These are phyloP conservation scores for Pachymerium ferrugineum DNA, from an alignment of 2,888 invertebrate genomes.

Conservation along the genomic window DNA sequence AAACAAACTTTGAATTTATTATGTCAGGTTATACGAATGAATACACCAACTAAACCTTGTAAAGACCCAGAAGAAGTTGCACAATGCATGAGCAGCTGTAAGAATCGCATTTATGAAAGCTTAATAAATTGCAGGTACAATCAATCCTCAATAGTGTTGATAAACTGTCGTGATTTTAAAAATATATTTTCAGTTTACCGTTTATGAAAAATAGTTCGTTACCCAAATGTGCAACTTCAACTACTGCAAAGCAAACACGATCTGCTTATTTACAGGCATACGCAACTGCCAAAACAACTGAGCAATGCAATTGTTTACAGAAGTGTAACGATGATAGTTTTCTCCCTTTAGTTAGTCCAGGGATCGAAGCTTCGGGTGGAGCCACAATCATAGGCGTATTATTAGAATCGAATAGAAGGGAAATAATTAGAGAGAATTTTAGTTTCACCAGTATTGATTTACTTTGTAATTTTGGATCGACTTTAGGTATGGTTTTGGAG, in stretches of 20 bases:
- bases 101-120: too few species aligned
- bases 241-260: not conserved
- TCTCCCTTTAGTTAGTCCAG: not conserved
- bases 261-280: not conserved
- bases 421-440: not conserved
- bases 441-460: not conserved
- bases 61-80: too few species aligned
- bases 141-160: not conserved
- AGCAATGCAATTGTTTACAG: not conserved
- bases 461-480: not conserved
- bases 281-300: not conserved
- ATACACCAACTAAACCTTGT: too few species aligned
- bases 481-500: not conserved
- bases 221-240: not conserved
- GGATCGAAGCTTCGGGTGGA: not conserved
- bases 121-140: too few species aligned
- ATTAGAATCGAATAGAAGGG: not conserved
- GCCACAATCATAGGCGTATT: not conserved
- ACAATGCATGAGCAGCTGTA: too few species aligned
- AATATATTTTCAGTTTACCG: not conserved
- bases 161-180: not conserved
- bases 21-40: too few species aligned
- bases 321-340: not conserved
- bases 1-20: too few species aligned
- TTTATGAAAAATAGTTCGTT: not conserved